Conservation (phyloP, 2,113 vertebrate species). For the Sciurus niger region DNA sequence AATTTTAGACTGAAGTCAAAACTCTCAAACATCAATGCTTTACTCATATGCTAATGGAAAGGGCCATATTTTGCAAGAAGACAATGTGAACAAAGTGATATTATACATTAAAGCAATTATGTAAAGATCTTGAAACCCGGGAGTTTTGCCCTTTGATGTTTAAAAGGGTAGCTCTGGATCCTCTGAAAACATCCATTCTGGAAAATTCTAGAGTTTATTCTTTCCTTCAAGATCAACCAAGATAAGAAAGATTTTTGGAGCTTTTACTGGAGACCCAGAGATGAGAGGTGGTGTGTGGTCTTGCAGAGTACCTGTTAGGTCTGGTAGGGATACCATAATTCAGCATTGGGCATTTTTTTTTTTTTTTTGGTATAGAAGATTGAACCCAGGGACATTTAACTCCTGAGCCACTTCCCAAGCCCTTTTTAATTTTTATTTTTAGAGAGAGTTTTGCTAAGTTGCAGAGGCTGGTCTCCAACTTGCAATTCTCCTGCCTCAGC, state of each 20-base stretch:
- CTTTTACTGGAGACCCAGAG: background rate
- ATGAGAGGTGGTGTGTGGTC: background rate
- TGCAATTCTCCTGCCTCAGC: too few relatives aligned
- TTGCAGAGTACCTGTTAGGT: background rate
- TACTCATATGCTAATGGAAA: background rate
- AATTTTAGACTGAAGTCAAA: background rate
- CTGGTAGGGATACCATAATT: background rate
- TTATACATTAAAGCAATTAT: background rate
- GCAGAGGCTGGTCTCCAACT: too few relatives aligned
- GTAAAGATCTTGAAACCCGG: background rate
- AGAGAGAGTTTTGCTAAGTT: too few relatives aligned
- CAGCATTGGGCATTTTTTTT: background rate
- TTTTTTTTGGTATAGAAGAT: too few relatives aligned
- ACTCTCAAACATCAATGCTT: background rate
- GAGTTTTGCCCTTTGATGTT: background rate
- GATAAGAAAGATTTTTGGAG: background rate
- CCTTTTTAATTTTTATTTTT: too few relatives aligned
- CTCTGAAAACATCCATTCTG: background rate
- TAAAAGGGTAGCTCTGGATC: background rate
- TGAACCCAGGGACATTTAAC: too few relatives aligned
- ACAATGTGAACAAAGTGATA: background rate
- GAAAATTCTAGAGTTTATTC: background rate
- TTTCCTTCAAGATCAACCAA: background rate
- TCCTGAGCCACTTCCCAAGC: too few relatives aligned
- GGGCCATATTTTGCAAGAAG: background rate